Conservation (phyloP, 2,113 vertebrate genomes). For the Tragulus kanchil region DNA sequence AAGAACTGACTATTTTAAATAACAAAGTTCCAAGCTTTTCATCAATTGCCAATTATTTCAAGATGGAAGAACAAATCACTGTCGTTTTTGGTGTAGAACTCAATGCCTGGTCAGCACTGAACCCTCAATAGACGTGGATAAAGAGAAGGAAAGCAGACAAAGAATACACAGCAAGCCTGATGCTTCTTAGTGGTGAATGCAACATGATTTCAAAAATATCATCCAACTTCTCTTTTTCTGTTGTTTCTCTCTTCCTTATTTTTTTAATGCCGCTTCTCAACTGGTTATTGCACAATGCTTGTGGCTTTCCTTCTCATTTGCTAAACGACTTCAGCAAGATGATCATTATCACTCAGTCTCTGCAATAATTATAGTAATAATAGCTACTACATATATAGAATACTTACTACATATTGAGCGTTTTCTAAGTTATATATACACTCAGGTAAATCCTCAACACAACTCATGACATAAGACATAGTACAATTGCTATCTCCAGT, state of each 20-base stretch:
- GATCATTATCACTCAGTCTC: not conserved
- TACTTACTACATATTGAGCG: not conserved
- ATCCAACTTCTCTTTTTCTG: not conserved
- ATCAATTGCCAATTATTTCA: conserved; percentile 32
- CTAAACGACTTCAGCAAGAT: not conserved
- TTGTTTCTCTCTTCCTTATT: no score
- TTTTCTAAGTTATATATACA: conserved; percentile 34
- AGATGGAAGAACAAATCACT: not conserved
- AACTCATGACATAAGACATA: not conserved
- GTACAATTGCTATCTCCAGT: not conserved
- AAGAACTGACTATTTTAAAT: not conserved
- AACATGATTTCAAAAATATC: conserved; percentile 31
- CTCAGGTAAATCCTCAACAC: not conserved
- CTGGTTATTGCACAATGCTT: not conserved
- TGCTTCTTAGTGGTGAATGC: not conserved
- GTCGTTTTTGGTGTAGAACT: not conserved
- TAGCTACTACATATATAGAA: not conserved
- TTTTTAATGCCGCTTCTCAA: no score
- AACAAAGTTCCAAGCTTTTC: conserved; percentile 44
- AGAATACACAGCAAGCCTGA: not conserved
- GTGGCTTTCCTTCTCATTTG: not conserved
- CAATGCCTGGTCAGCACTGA: not conserved
- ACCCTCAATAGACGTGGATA: not conserved
- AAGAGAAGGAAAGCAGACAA: not conserved
- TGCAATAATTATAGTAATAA: conserved; percentile 7